These are phyloP conservation scores for Cinara cedri DNA, from an alignment of 2,888 invertebrate species.

Conservation along the genomic window DNA sequence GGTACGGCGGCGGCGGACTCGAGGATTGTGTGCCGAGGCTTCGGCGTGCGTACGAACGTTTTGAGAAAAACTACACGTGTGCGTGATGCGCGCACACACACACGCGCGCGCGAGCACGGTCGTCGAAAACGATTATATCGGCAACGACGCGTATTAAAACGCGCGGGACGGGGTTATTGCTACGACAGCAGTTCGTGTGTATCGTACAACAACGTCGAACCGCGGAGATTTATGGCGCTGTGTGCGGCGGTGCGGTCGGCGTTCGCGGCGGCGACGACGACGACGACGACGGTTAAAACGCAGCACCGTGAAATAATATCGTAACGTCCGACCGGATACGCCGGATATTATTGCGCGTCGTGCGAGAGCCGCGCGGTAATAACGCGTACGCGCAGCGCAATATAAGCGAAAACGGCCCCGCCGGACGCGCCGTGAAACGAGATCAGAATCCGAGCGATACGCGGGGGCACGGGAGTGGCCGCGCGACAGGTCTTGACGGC, in stretches of 20 bases:
- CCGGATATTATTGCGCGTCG: background rate
- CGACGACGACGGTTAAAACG: too few species aligned
- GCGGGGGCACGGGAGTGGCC: too few species aligned
- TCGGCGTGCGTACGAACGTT: too few species aligned
- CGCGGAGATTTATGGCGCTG: slow-evolving; percentile 31
- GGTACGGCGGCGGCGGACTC: background rate
- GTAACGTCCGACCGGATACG: slow-evolving; percentile 8
- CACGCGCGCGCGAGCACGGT: background rate
- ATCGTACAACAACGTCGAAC: background rate
- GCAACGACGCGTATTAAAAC: slow-evolving; percentile 43
- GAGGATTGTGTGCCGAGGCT: too few species aligned
- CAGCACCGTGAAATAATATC: background rate
- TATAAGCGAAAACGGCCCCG: too few species aligned
- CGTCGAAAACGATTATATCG: slow-evolving; percentile 43
- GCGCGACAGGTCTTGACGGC: too few species aligned
- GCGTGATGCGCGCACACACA: background rate
- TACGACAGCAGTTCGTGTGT: background rate
- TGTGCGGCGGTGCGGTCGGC: slow-evolving; percentile 3
- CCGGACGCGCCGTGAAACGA: background rate
- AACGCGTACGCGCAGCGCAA: background rate
- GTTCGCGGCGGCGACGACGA: too few species aligned
- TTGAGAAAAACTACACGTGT: background rate
- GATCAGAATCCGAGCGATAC: slow-evolving; percentile 21
- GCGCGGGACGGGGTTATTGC: slow-evolving; percentile 28
- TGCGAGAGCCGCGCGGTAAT: too few species aligned